A percentile compares a stretch with the other conserved stretches of the same genome.
phyloP scores from a whole-genome alignment of 2,113 vertebrate species.

The Nycticebus coucang region DNA sequence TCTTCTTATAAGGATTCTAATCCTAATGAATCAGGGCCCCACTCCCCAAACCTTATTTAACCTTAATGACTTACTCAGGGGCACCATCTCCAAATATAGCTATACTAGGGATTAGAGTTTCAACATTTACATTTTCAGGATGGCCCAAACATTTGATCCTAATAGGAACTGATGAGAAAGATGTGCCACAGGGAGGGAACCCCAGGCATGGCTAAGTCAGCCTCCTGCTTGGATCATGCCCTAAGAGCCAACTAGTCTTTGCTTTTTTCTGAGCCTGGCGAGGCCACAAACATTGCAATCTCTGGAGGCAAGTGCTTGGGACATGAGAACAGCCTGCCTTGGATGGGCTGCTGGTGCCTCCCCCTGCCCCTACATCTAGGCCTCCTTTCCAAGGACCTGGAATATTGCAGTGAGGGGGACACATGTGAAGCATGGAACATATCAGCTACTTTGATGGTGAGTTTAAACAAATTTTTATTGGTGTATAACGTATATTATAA shows the following conservation, averaged over 20 bases:
- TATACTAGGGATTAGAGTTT: background rate
- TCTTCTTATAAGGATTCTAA: background rate
- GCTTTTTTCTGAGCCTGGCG: background rate
- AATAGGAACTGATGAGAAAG: background rate
- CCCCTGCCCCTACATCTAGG: background rate
- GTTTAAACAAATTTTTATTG: background rate
- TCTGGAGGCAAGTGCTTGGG: accelerated
- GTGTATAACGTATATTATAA: background rate
- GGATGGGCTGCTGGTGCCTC: background rate
- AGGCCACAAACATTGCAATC: background rate
- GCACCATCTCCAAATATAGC: background rate
- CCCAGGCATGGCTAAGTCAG: background rate
- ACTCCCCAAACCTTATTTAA: background rate
- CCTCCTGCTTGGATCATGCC: background rate
- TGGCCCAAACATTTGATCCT: background rate
- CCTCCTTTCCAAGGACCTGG: background rate
- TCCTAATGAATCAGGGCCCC: background rate
- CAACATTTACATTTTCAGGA: background rate
- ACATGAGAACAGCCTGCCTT: accelerated
- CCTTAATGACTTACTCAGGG: background rate
- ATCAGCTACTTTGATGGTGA: background rate
- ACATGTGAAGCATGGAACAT: accelerated
- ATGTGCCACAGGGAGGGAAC: background rate
- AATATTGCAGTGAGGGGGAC: background rate
- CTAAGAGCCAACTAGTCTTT: accelerated